phyloP scores from a whole-genome alignment of 2,888 invertebrate species.

The Bimastos eiseni region DNA sequence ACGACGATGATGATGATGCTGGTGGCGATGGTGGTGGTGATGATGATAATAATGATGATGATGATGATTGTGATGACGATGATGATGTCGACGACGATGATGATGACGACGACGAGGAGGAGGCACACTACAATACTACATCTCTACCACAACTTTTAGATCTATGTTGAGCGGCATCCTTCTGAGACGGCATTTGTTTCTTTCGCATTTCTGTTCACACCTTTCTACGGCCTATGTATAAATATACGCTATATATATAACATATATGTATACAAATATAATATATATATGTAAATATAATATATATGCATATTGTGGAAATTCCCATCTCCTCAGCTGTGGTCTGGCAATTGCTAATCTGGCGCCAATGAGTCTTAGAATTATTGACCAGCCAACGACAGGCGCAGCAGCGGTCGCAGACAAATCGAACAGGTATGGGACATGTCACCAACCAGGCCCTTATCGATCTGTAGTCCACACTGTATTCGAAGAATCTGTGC shows the following conservation, averaged over 20 bases:
- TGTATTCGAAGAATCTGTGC: not conserved
- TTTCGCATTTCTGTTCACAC: no score
- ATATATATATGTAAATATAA: no score
- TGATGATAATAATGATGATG: slow-evolving; percentile 32
- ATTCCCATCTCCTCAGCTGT: not conserved
- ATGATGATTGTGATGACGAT: not conserved
- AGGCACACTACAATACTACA: no score
- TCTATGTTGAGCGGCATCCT: not conserved
- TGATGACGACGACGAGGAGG: slow-evolving; percentile 21
- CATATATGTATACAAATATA: no score
- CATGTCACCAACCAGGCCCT: not conserved
- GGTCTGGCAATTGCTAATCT: not conserved
- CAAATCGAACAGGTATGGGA: slow-evolving; percentile 10
- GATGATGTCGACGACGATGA: not conserved
- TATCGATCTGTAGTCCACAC: not conserved
- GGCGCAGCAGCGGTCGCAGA: not conserved
- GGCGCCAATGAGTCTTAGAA: not conserved
- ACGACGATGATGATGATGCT: not conserved
- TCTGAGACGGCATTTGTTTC: not conserved
- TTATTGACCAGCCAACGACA: not conserved
- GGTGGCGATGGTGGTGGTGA: slow-evolving; percentile 28
- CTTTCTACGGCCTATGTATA: no score
- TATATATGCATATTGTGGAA: no score
- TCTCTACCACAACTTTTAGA: not conserved
- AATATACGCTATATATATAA: no score